phyloP scores from a whole-genome alignment of 2,113 vertebrate species.

The Falco punctatus region DNA sequence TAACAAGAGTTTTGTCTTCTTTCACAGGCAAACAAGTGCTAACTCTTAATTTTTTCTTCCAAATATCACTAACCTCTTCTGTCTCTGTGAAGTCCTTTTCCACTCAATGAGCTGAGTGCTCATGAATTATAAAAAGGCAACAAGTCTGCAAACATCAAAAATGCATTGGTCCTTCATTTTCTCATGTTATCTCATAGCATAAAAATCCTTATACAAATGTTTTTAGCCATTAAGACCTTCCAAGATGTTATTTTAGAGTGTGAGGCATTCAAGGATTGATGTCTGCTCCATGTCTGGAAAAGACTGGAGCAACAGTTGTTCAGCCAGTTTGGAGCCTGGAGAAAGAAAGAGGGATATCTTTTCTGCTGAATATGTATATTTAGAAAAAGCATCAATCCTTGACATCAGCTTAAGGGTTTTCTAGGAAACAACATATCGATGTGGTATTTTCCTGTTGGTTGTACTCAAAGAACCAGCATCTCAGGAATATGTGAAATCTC shows the following conservation, averaged over 20 bases:
- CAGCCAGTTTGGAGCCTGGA: not conserved
- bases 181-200: slow-evolving; percentile 11
- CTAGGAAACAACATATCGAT: not conserved
- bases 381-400: not conserved
- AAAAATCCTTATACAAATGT: slow-evolving; percentile 47
- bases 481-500: not conserved
- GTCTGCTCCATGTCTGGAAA: slow-evolving; percentile 23
- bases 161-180: not conserved
- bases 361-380: not conserved
- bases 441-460: not conserved
- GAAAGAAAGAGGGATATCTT: not conserved
- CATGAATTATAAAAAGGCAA: slow-evolving; percentile 14
- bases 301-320: not conserved
- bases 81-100: not conserved
- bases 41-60: not conserved
- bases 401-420: not conserved
- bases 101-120: not conserved
- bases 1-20: not conserved
- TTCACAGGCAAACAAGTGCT: not conserved
- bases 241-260: slow-evolving; percentile 16
- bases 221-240: not conserved
- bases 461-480: not conserved
- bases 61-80: not conserved
- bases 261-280: slow-evolving; percentile 7
- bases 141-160: not conserved